Evolutionary conservation across 2,888 invertebrate species (phyloP), one percentile per base, ranked within the genome.

Genomic region (Galerucella pusilla): DNA sequence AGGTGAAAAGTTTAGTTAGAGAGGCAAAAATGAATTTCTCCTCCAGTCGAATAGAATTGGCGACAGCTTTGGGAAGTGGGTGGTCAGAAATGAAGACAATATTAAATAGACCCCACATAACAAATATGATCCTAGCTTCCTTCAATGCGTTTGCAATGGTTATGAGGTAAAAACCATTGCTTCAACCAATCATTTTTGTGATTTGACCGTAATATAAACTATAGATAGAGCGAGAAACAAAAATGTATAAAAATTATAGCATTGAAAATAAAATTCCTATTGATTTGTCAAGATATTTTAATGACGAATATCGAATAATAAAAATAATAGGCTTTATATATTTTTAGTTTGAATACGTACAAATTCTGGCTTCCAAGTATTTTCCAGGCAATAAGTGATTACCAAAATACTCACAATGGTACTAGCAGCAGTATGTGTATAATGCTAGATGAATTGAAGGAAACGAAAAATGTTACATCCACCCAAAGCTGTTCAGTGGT

Each of bases 331-430:
- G 28, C 2, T 61, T 35, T 57, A 12, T 49, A 49, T 49, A 6
- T 57, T 57, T 84, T 76, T 71, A 87, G 88, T 72, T 77, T 93
- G 79, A 96, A 96, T 84, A 94, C 96, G 0, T 88, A 96, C 60
- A 93, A 95, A 20, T 90, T 96, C 49, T 97, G 96, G 96, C 90
- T 96, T 79, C 96, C 96, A 0, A 95, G 96, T 84, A 89, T 97
- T 20, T 96, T 96, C 79, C 92, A 94, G 68, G 93, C 94, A 85
- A 92, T 93, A 60, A 86, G 85, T 76, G 86, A 87, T 69, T 87
- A 86, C 74, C 80, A 85, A 52, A 54, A 65, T 12, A 68, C 77
- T 20, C 80, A 86, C 72, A 83, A 84, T 67, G 80, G 81, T 5
- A 70, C 75, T 10, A 82, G 84, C 67, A 82, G 84, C 7, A 86